These are phyloP conservation scores for Aythya baeri DNA, from an alignment of 2,113 vertebrate genomes.

Conservation along the genomic window DNA sequence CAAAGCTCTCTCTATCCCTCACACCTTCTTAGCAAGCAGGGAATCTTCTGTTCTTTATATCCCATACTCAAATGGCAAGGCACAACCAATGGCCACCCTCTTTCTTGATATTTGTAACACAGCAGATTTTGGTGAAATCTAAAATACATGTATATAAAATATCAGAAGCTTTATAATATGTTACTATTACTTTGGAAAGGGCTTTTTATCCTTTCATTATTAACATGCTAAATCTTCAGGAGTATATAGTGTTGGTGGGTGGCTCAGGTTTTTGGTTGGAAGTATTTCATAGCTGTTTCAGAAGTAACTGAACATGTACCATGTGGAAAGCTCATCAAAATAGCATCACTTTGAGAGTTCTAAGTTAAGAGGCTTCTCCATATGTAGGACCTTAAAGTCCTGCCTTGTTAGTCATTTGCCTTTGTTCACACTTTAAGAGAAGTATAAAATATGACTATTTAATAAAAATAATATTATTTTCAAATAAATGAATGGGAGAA, in stretches of 20 bases:
- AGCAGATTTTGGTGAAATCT: not conserved
- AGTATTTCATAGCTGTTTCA: not conserved
- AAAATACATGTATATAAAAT: not conserved
- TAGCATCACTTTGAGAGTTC: not conserved
- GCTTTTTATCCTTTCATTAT: not conserved
- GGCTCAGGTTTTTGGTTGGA: not conserved
- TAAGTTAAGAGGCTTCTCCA: not conserved
- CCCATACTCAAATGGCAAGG: not conserved
- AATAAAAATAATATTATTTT: not conserved
- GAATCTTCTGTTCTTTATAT: not conserved
- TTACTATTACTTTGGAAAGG: not conserved
- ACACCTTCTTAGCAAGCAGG: not conserved
- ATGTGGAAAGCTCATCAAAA: not conserved
- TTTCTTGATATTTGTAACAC: not conserved
- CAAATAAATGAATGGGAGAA: not conserved
- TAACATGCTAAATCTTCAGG: not conserved
- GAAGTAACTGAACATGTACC: not conserved
- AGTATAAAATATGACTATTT: not conserved
- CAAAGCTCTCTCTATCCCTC: not conserved
- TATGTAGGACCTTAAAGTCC: not conserved
- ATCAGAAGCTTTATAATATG: not conserved
- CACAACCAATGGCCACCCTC: accelerated
- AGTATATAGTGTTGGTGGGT: not conserved
- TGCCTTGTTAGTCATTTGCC: not conserved
- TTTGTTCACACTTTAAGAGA: not conserved